phyloP scores from a whole-genome alignment of 1,140 invertebrate species.

The Aporrectodea caliginosa region DNA sequence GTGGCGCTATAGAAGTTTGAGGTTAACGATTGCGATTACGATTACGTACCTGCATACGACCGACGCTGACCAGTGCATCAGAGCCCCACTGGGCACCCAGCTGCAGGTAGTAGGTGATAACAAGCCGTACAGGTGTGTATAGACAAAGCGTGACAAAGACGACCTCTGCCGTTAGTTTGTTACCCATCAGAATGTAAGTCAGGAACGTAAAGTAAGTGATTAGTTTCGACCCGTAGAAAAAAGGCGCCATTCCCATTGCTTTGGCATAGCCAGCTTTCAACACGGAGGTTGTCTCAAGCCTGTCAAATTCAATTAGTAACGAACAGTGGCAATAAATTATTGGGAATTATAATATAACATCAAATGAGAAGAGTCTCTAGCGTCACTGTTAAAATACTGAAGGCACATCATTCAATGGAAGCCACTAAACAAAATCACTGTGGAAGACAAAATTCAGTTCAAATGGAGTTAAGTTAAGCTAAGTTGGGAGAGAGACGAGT shows the following conservation, averaged over 20 bases:
- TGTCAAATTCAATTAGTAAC: too few relatives aligned
- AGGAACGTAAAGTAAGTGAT: slow-evolving; percentile 47
- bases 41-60: slow-evolving; percentile 54
- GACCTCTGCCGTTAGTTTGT: slow-evolving; percentile 37
- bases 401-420: too few relatives aligned
- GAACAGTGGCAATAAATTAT: too few relatives aligned
- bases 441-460: too few relatives aligned
- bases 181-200: slow-evolving; percentile 37
- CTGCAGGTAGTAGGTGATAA: slow-evolving; percentile 42
- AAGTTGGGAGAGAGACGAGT: too few relatives aligned
- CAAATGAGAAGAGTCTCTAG: too few relatives aligned
- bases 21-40: too few relatives aligned
- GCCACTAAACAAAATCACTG: too few relatives aligned
- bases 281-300: slow-evolving; percentile 41
- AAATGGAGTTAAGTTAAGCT: too few relatives aligned
- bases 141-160: slow-evolving; percentile 44
- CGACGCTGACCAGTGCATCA: slow-evolving; percentile 49
- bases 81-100: slow-evolving; percentile 45
- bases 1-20: too few relatives aligned
- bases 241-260: slow-evolving; percentile 43
- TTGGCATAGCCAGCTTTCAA: slow-evolving; percentile 36
- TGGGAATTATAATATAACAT: too few relatives aligned
- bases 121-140: slow-evolving; percentile 41
- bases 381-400: too few relatives aligned
- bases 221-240: slow-evolving; percentile 47